Percentiles rank a stretch among this genome's conserved stretches.
Conservation (phyloP, 2,797 vertebrate species). For the Taeniopygia guttata region DNA sequence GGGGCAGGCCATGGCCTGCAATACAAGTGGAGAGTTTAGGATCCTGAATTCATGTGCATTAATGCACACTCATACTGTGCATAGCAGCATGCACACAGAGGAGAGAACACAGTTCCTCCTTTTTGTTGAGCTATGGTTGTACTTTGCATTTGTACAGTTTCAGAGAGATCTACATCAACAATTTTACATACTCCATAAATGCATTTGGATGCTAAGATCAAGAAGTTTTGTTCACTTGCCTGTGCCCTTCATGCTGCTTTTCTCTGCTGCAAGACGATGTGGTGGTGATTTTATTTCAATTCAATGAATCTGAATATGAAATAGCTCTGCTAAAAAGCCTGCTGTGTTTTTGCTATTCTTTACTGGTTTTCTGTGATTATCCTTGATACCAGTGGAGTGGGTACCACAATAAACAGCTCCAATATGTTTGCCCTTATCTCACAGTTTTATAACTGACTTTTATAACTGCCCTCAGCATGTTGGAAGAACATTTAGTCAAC, state of each 20-base stretch:
- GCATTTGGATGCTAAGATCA: constrained; percentile 46
- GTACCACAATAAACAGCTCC: background rate
- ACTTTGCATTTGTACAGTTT: constrained; percentile 65
- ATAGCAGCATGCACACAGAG: constrained; percentile 42
- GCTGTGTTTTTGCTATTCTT: constrained; percentile 40
- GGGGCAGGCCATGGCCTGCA: background rate
- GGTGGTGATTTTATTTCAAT: constrained; percentile 23
- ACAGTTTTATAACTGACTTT: background rate
- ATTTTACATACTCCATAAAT: constrained; percentile 57
- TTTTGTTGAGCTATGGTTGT: constrained; percentile 59
- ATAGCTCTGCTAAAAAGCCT: constrained; percentile 30
- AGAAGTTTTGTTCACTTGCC: constrained; percentile 53
- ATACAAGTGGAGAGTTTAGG: background rate
- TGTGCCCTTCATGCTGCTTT: constrained; percentile 56
- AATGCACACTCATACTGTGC: constrained; percentile 19
- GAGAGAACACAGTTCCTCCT: constrained; percentile 32
- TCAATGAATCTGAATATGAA: background rate
- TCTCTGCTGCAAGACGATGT: constrained; percentile 42
- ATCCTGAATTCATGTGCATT: background rate
- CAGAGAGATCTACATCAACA: constrained; percentile 39
- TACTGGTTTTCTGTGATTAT: background rate
- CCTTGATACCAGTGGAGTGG: background rate
- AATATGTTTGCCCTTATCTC: background rate
- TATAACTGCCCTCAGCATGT: background rate
- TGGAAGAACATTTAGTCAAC: constrained; percentile 5